Base-by-base conservation (phyloP, 2,888 invertebrate species). In the Hydrotaea diabolus region DNA sequence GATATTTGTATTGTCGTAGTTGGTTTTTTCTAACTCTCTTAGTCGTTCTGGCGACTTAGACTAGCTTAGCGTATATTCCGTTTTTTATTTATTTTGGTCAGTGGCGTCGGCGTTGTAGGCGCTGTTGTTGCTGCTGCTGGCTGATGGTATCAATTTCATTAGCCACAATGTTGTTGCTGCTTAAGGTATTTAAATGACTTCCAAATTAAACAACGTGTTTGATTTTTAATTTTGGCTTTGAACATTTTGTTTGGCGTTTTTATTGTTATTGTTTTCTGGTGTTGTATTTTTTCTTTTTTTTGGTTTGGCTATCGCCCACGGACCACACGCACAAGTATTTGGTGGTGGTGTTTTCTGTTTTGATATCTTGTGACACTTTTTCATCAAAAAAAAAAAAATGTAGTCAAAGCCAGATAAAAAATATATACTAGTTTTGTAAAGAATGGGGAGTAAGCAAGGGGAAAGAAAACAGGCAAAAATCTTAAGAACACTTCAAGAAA, bases 241-340 rank as follows among this genome's bases (percentile, higher is more conserved):
- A 4, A 31, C 31, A 31, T 39, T 55, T 59, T 26, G 23, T 59
- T 59, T 13, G 26, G 11, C 13, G 23, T 59, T 55, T 55, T 59
- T 23, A 59, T 59, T 15, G 59, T 11, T 26, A 13, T 13, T 55
- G 19, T 55, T 55, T 55, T 55, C 31, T 31, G 2, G 31, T 31
- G 31, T 31, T 31, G 2, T 2, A 31, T 31, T 7, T 13, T n/a
- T 1, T n/a, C 1, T 49, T 49, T n/a, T n/a, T n/a, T n/a, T n/a
- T n/a, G n/a, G n/a, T n/a, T n/a, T n/a, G n/a, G 2, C 15, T 49
- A 77, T 75, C 84, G 36, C 77, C 75, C 78, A 78, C 78, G 57
- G 80, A 78, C 75, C 53, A 55, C 77, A 75, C 77, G 43, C 57
- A 26, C 23, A 26, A 31, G 1, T 23, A 64, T 75, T 55, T 49